Percentiles rank a stretch among this genome's conserved stretches.
Evolutionary conservation across 2,888 invertebrate species (phyloP).

Genomic region (Uloborus plumipes): DNA sequence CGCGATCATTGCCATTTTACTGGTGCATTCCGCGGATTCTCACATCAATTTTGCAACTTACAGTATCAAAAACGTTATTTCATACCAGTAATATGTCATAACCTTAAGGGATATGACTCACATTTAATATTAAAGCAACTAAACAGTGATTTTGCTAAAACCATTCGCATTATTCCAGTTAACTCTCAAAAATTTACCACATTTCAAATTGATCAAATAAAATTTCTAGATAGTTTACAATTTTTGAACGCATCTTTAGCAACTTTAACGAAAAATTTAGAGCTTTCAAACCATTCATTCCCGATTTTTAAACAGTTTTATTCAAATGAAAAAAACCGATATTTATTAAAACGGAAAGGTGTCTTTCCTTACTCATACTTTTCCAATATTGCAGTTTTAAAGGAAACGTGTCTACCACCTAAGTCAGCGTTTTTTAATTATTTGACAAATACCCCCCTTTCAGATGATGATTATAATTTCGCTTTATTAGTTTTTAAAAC

Average conservation of each 20-base stretch:
- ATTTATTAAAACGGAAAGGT: constrained; percentile 14
- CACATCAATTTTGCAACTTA: too few relatives aligned
- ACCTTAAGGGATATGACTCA: neutral
- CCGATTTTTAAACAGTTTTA: constrained; percentile 6
- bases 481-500: constrained; percentile 1
- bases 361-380: constrained; percentile 28
- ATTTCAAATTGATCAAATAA: constrained; percentile 40
- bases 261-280: constrained; percentile 52
- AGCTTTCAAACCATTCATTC: constrained; percentile 5
- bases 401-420: constrained; percentile 12
- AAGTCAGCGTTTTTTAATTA: constrained; percentile 12
- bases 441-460: neutral
- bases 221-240: constrained; percentile 67
- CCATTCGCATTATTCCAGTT: constrained; percentile 10
- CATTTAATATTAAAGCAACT: constrained; percentile 12
- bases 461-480: constrained; percentile 11
- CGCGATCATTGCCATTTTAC: too few relatives aligned
- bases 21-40: too few relatives aligned
- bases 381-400: neutral
- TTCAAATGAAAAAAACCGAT: neutral
- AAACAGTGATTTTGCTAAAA: neutral
- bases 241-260: constrained; percentile 48
- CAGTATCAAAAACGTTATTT: too few relatives aligned
- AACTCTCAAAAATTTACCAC: constrained; percentile 49
- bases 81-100: neutral